Evolutionary conservation across 2,888 invertebrate genomes (phyloP).

Genomic region (Buathra laborator): DNA sequence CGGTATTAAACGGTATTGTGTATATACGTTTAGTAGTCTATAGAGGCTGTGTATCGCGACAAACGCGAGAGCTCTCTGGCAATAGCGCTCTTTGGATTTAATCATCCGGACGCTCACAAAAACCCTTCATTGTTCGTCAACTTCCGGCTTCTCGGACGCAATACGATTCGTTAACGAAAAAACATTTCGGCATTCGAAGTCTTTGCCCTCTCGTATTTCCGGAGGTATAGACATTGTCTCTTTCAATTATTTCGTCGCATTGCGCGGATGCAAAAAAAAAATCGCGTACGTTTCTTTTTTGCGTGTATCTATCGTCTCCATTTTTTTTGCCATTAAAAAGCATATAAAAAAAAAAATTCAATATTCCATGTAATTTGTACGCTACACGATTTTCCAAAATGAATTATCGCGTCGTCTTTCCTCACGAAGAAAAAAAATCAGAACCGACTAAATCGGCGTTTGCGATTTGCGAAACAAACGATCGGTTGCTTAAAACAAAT

Average conservation of each 20-base stretch:
- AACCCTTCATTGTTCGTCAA: slow-evolving; percentile 1
- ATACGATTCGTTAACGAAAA: neutral
- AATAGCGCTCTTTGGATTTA: neutral
- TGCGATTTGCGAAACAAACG: too few relatives aligned
- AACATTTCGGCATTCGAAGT: neutral
- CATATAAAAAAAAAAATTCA: too few relatives aligned
- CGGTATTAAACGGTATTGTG: slow-evolving; percentile 1
- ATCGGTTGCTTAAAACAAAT: too few relatives aligned
- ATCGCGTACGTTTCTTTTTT: neutral
- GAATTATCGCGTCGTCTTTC: too few relatives aligned
- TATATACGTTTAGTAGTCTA: slow-evolving; percentile 55
- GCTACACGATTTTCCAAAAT: too few relatives aligned
- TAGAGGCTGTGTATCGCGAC: slow-evolving; percentile 14
- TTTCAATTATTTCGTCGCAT: neutral
- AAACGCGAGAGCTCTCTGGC: slow-evolving; percentile 1
- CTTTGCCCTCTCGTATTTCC: neutral
- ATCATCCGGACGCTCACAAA: slow-evolving; percentile 5
- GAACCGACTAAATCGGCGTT: too few relatives aligned
- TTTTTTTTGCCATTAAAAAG: too few relatives aligned
- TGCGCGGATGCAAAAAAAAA: neutral
- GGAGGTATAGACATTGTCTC: neutral
- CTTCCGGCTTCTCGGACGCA: slow-evolving; percentile 15
- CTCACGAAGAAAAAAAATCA: too few relatives aligned
- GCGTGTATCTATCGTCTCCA: neutral
- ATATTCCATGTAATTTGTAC: too few relatives aligned